Base-by-base conservation (phyloP, 2,113 vertebrate species). In the Gadus macrocephalus region DNA sequence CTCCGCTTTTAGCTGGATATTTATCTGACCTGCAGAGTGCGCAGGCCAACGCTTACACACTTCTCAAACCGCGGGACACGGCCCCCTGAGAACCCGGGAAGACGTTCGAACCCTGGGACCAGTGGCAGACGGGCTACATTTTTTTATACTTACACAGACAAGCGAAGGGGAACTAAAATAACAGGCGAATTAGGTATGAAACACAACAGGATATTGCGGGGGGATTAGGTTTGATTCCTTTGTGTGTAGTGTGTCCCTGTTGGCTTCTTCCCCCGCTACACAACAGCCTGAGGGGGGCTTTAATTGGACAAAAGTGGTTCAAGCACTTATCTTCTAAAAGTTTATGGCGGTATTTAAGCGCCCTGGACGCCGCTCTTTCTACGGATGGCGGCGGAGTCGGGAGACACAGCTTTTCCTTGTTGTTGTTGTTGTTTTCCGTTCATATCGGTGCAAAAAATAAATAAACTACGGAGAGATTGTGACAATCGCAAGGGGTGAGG, bases 201-300 rank as follows among this genome's bases (percentile, higher is more conserved):
- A 94, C 94, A 95, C 93, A 97, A 96, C 97, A 96, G 96, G 96
- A 98, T 97, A 98, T 98, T 98, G 95, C 94, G 87, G 84, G 81
- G 90, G 95, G 97, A 97, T 97, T 95, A 97, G 91, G 93, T 89
- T 49, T 85, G 94, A 93, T 97, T 96, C 95, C 95, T 93, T 91
- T 89, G 91, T 82, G 90, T 86, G 82, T 91, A 79, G 67, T 76
- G 85, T 84, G 86, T 90, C 89, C 80, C 83, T 89, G 89, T 85
- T 85, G 71, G 67, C 42, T 49, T 49, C 42, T 12, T 49, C 42
- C 42, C 42, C 71, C 11, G 42, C 77, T 68, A 81, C 83, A 86
- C 79, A 88, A 86, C 78, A 83, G 84, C 85, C 85, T 31, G 0
- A 64, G 83, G 87, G 74, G 3, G 1, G 15, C 63, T 80, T 87